Conservation (phyloP, 1,140 invertebrate species). For the Paraescarpia echinospica region DNA sequence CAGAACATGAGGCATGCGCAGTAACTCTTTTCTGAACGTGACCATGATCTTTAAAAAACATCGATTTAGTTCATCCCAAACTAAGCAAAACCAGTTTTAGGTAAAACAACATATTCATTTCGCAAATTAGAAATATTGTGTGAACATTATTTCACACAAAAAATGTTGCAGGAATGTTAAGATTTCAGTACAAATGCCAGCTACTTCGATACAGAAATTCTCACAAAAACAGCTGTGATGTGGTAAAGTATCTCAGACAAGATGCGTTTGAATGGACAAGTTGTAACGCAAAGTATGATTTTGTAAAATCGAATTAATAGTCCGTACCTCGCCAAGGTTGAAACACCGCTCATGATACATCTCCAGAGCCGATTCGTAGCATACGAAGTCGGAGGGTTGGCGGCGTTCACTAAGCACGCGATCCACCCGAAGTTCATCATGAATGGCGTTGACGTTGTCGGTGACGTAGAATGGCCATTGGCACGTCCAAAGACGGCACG, state of each 20-base stretch:
- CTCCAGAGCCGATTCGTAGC: slow-evolving; percentile 45
- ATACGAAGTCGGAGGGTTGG: slow-evolving; percentile 42
- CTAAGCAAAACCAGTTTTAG: background rate
- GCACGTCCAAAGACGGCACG: slow-evolving; percentile 55
- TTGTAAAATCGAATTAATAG: background rate
- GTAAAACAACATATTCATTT: background rate
- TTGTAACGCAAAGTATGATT: background rate
- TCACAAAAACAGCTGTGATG: background rate
- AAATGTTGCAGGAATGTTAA: background rate
- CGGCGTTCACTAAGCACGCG: slow-evolving; percentile 30
- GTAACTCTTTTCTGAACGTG: background rate
- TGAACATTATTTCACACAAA: background rate
- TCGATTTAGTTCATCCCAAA: background rate
- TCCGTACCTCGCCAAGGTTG: slow-evolving; percentile 39
- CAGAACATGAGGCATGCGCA: background rate
- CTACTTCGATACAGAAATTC: background rate
- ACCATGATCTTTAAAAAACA: background rate
- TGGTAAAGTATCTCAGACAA: too few relatives aligned
- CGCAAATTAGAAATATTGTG: too few relatives aligned
- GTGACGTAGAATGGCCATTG: too few relatives aligned
- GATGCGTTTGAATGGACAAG: background rate
- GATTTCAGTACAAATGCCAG: background rate
- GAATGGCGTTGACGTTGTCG: background rate
- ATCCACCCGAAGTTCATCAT: slow-evolving; percentile 29
- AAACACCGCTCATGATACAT: slow-evolving; percentile 42